A percentile compares a stretch with the other conserved stretches of the same genome.
Conservation (phyloP, 2,888 invertebrate genomes). For the Papilio protenor region DNA sequence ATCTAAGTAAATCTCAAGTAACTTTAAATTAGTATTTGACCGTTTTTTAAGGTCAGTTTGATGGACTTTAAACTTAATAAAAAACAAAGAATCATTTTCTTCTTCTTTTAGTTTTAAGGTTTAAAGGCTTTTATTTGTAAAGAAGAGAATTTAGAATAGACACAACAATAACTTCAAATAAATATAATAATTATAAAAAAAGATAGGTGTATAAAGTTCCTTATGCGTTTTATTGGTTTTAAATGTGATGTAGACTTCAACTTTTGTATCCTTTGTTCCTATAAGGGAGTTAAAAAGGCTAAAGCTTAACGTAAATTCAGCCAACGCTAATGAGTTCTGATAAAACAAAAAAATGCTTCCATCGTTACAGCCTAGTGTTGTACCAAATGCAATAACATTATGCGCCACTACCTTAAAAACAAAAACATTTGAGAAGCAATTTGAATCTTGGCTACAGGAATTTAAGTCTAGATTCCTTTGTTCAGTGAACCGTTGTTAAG, state of each 20-base stretch:
- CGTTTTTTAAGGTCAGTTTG: too few relatives aligned
- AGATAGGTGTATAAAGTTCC: too few relatives aligned
- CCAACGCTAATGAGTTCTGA: conserved; percentile 26
- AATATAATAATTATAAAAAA: neutral
- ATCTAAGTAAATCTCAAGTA: too few relatives aligned
- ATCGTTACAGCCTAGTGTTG: conserved; percentile 24
- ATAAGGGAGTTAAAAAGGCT: neutral
- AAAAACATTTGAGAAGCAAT: neutral
- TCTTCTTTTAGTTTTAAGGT: too few relatives aligned
- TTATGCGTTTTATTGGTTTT: neutral
- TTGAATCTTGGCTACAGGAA: neutral
- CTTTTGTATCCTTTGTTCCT: neutral
- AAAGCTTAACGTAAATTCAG: conserved; percentile 7
- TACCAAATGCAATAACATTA: conserved; percentile 38
- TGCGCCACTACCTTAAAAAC: conserved; percentile 35
- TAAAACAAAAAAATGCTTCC: conserved; percentile 25
- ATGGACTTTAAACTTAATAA: too few relatives aligned
- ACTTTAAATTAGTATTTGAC: too few relatives aligned
- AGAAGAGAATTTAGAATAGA: too few relatives aligned
- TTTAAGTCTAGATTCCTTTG: conserved; percentile 34
- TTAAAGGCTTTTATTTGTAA: too few relatives aligned
- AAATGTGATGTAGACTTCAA: neutral
- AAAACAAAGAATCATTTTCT: too few relatives aligned
- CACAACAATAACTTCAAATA: too few relatives aligned
- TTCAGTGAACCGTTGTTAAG: conserved; percentile 31